A percentile compares a stretch with the other conserved stretches of the same genome.
Conservation (phyloP, 1,140 invertebrate species). For the Formica selysi region DNA sequence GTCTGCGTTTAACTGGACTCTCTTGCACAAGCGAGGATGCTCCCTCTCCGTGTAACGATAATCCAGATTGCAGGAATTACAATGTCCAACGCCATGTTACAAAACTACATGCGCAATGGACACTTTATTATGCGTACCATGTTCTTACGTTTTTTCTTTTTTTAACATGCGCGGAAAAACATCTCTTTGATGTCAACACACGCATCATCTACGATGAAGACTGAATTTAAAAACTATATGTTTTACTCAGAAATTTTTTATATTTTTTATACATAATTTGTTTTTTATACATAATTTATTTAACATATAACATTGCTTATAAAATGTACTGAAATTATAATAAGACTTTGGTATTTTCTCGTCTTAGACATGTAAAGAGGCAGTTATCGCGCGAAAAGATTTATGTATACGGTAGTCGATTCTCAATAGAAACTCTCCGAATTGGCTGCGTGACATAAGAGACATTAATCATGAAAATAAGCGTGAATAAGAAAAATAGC, state of each 20-base stretch:
- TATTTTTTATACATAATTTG: no score
- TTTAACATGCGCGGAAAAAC: not conserved
- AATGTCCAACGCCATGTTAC: conserved; percentile 26
- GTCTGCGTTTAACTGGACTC: conserved; percentile 64
- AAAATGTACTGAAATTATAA: not conserved
- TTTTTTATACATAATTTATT: no score
- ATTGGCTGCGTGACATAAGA: not conserved
- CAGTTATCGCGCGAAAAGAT: not conserved
- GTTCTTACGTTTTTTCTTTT: not conserved
- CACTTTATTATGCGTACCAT: not conserved
- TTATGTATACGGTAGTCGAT: not conserved
- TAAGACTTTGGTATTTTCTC: not conserved
- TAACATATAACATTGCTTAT: not conserved
- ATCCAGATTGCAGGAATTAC: conserved; percentile 52
- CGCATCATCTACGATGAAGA: not conserved
- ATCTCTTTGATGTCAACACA: not conserved
- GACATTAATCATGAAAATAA: not conserved
- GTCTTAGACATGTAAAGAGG: not conserved
- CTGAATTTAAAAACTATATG: not conserved
- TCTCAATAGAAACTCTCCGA: not conserved
- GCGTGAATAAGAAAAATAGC: conserved; percentile 47
- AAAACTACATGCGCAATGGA: not conserved
- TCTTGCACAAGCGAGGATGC: conserved; percentile 72
- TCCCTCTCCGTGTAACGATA: conserved; percentile 28
- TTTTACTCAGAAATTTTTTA: no score